Percentiles rank a stretch among this genome's conserved stretches.
These are phyloP conservation scores for Gastracanthus pulcherrimus DNA, from an alignment of 2,888 invertebrate species.

Conservation along the genomic window DNA sequence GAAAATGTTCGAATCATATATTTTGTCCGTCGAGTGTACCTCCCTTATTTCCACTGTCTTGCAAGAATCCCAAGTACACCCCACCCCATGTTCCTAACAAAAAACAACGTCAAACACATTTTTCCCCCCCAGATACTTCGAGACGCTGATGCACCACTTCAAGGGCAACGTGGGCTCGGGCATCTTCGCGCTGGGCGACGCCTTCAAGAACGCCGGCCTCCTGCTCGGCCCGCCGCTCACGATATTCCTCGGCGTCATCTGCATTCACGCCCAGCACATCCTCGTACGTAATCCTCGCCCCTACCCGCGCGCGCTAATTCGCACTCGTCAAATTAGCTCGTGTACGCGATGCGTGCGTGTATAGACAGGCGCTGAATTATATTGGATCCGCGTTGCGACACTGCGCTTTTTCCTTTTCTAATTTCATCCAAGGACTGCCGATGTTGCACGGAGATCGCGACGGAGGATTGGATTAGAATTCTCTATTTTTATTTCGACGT, in stretches of 20 bases:
- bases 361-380: background rate
- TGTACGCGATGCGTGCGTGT: background rate
- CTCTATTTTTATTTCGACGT: background rate
- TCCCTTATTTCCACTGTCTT: too few species aligned
- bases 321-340: background rate
- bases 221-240: slow-evolving; percentile 89
- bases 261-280: slow-evolving; percentile 95
- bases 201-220: slow-evolving; percentile 94
- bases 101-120: background rate
- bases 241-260: slow-evolving; percentile 88
- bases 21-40: too few species aligned
- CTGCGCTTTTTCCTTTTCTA: slow-evolving; percentile 28
- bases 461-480: background rate
- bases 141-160: slow-evolving; percentile 94
- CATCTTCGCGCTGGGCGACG: slow-evolving; percentile 96
- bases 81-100: too few species aligned
- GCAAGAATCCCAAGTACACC: too few species aligned
- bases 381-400: slow-evolving; percentile 11
- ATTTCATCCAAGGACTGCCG: slow-evolving; percentile 45
- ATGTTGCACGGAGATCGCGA: background rate
- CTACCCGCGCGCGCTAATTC: too few species aligned
- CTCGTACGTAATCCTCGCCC: slow-evolving; percentile 84
- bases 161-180: slow-evolving; percentile 98
- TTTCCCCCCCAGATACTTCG: slow-evolving; percentile 84
- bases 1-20: too few species aligned